Conservation (phyloP, 2,888 invertebrate genomes). For the Gibbula magus region DNA sequence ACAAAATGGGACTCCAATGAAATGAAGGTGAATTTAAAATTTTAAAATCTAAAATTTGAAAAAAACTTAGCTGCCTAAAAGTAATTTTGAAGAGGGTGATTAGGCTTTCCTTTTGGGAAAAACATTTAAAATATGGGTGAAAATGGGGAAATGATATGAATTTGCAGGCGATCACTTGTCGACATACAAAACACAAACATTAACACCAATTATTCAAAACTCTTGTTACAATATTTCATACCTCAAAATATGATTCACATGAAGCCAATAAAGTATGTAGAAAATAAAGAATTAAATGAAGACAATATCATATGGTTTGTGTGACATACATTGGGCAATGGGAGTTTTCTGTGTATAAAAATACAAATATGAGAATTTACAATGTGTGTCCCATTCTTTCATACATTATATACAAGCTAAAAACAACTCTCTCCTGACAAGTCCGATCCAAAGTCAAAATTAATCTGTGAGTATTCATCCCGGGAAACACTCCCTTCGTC, state of each 20-base stretch:
- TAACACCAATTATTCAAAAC: no score
- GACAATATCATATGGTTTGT: slow-evolving; percentile 19
- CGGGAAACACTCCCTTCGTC: not conserved
- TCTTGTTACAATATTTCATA: no score
- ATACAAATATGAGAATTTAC: slow-evolving; percentile 20
- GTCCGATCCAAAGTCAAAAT: no score
- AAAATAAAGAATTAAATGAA: slow-evolving; percentile 3
- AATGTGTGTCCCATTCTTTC: not conserved
- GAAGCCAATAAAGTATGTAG: not conserved
- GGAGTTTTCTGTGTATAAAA: slow-evolving; percentile 18
- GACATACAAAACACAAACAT: not conserved
- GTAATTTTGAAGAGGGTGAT: no score
- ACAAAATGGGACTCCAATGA: not conserved
- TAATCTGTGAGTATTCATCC: not conserved
- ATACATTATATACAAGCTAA: slow-evolving; percentile 19
- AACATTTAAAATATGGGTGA: no score
- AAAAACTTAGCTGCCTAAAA: no score
- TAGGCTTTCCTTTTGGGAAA: no score
- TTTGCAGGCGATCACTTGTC: slow-evolving; percentile 2
- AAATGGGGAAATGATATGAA: not conserved
- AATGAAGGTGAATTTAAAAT: not conserved
- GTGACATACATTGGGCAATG: not conserved
- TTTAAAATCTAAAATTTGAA: no score
- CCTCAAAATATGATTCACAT: no score
- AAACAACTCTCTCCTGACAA: not conserved